Evolutionary conservation across 2,888 invertebrate species (phyloP).

Genomic region (Agrotis clavis): DNA sequence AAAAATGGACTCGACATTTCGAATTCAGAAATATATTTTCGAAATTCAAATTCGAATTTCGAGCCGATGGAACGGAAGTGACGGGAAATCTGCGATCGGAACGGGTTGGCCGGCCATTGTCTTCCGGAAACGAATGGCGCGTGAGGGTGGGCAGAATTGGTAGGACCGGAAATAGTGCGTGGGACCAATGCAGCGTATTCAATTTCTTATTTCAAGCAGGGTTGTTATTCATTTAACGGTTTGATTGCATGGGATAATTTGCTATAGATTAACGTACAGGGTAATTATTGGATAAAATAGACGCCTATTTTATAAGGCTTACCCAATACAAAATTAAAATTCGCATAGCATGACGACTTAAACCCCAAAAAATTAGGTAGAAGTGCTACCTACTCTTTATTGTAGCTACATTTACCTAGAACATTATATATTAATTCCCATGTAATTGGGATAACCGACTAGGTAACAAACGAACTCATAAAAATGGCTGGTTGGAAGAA

Average conservation of each 20-base stretch:
- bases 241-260: background rate
- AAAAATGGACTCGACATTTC: conserved; percentile 58
- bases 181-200: conserved; percentile 73
- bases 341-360: too few relatives aligned
- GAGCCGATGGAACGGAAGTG: conserved; percentile 73
- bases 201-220: conserved; percentile 44
- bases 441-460: too few relatives aligned
- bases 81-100: conserved; percentile 84
- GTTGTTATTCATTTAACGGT: conserved; percentile 12
- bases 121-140: conserved; percentile 87
- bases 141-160: conserved; percentile 78
- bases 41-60: conserved; percentile 69
- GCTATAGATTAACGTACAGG: background rate
- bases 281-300: background rate
- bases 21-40: conserved; percentile 64
- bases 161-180: conserved; percentile 83
- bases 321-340: too few relatives aligned
- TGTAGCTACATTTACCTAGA: too few relatives aligned
- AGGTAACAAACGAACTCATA: too few relatives aligned
- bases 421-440: too few relatives aligned
- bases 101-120: conserved; percentile 84
- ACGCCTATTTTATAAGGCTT: too few relatives aligned
- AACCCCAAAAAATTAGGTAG: too few relatives aligned
- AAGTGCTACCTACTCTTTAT: too few relatives aligned
- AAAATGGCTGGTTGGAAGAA: too few relatives aligned